These are phyloP conservation scores for Chlorops oryzae DNA, from an alignment of 1,140 invertebrate genomes.

Conservation along the genomic window DNA sequence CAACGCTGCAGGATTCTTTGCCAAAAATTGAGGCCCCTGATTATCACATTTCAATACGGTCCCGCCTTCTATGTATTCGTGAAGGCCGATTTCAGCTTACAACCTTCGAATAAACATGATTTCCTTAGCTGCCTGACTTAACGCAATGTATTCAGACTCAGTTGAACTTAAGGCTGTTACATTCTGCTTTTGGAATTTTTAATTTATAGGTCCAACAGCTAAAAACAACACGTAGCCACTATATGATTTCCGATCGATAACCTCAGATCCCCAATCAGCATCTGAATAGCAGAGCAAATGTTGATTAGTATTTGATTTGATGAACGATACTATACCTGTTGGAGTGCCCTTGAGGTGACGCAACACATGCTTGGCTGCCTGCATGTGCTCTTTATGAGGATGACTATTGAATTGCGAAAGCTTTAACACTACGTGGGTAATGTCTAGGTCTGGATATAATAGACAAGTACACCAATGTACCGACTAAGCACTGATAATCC, in stretches of 20 bases:
- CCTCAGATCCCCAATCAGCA: constrained; percentile 13
- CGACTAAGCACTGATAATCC: constrained; percentile 38
- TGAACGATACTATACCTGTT: neutral
- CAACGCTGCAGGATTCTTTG: no score
- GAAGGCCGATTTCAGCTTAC: no score
- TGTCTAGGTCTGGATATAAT: constrained; percentile 5
- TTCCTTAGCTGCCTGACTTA: no score
- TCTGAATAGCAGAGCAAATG: constrained; percentile 1
- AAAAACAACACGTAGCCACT: constrained; percentile 8
- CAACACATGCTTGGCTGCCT: constrained; percentile 3
- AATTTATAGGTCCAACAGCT: constrained; percentile 1
- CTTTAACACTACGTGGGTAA: constrained; percentile 1
- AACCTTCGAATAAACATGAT: no score
- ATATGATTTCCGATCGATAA: constrained; percentile 5
- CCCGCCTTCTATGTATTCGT: no score
- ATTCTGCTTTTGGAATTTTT: neutral
- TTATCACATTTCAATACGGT: no score
- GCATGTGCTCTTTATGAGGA: neutral
- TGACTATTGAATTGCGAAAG: neutral
- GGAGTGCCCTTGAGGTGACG: constrained; percentile 2
- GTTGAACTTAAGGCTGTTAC: no score
- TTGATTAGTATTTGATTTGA: neutral
- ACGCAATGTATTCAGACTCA: no score
- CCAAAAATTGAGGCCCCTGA: no score
- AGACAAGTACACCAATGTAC: constrained; percentile 40